A percentile compares a stretch with the other conserved stretches of the same genome.
Evolutionary conservation across 2,113 vertebrate species (phyloP).

Genomic region (Nasalis larvatus): DNA sequence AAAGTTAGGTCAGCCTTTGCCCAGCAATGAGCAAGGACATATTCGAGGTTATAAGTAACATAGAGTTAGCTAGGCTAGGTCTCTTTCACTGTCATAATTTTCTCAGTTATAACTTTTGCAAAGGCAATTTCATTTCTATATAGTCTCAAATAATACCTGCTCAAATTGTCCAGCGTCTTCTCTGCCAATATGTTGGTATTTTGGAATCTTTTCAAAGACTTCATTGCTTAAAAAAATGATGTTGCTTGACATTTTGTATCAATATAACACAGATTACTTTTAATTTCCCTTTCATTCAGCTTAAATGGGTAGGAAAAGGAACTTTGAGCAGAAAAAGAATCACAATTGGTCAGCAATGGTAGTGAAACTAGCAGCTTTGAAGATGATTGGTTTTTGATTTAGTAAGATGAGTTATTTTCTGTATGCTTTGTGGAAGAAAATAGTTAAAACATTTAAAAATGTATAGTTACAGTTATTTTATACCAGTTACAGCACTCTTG

Average conservation of each 20-base stretch:
- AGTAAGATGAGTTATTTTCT: not conserved
- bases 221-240: not conserved
- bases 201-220: not conserved
- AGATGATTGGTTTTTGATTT: not conserved
- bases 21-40: no score
- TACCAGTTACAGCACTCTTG: not conserved
- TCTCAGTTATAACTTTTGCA: no score
- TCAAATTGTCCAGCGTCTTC: not conserved
- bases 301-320: not conserved
- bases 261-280: not conserved
- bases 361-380: not conserved
- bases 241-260: not conserved
- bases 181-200: not conserved
- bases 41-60: no score
- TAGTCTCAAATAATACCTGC: slow-evolving; percentile 39
- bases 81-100: no score
- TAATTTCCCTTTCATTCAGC: not conserved
- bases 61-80: no score
- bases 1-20: no score
- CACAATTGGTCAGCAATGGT: not conserved
- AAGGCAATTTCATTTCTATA: not conserved
- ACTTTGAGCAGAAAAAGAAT: not conserved
- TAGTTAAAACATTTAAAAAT: not conserved
- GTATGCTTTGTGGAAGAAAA: not conserved
- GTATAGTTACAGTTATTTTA: not conserved